phyloP scores from a whole-genome alignment of 2,113 vertebrate species.

The Eublepharis macularius region DNA sequence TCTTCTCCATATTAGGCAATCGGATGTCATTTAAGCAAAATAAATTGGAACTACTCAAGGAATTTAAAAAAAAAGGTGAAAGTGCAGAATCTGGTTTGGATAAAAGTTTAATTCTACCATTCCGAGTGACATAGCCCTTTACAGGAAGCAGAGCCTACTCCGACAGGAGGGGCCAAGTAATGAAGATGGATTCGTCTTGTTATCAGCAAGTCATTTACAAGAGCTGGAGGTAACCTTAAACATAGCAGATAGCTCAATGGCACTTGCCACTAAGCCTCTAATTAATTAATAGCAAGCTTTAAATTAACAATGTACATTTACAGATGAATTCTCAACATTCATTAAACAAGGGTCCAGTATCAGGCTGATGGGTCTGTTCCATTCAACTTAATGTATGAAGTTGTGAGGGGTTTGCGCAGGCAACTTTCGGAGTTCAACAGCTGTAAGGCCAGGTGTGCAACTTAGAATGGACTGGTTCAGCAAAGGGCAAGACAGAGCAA shows the following conservation, averaged over 20 bases:
- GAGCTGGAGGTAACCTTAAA: constrained; percentile 97
- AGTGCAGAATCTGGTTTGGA: constrained; percentile 90
- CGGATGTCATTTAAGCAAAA: constrained; percentile 85
- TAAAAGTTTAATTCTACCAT: constrained; percentile 91
- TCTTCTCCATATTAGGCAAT: constrained; percentile 82
- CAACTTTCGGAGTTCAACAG: constrained; percentile 56
- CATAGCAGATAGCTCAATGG: constrained; percentile 92
- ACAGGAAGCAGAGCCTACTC: constrained; percentile 84
- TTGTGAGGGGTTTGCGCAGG: constrained; percentile 55
- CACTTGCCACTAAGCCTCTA: constrained; percentile 92
- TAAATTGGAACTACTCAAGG: constrained; percentile 85
- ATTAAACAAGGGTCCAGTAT: constrained; percentile 85
- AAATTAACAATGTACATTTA: constrained; percentile 89
- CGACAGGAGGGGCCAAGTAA: constrained; percentile 90
- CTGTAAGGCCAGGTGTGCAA: constrained; percentile 61
- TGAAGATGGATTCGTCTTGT: constrained; percentile 97
- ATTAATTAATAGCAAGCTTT: constrained; percentile 93
- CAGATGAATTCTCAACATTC: constrained; percentile 88
- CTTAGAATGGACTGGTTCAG: constrained; percentile 51
- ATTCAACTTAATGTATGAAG: constrained; percentile 55
- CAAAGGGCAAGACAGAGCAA: constrained; percentile 28
- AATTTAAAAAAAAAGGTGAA: constrained; percentile 87
- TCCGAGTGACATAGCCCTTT: constrained; percentile 84
- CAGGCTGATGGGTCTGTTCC: constrained; percentile 74
- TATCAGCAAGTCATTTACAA: constrained; percentile 96